These are phyloP conservation scores for Scaptomyza graminum DNA, from an alignment of 1,140 invertebrate species.

Conservation along the genomic window DNA sequence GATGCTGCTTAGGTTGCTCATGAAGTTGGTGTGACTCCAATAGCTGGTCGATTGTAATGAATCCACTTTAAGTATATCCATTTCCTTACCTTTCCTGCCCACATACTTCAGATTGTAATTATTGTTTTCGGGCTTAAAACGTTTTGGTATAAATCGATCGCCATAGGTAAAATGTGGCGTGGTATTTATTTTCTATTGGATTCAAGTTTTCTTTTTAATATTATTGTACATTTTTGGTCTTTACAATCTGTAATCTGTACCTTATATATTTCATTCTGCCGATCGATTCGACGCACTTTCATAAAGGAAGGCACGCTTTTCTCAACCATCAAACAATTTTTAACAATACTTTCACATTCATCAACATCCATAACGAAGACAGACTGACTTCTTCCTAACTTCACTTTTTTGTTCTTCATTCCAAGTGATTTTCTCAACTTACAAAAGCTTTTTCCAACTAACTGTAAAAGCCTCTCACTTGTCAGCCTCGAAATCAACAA, in stretches of 20 bases:
- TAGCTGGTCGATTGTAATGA: conserved; percentile 43
- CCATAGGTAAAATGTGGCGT: conserved; percentile 8
- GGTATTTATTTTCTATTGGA: background rate
- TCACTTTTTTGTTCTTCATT: background rate
- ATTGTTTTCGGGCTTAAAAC: conserved; percentile 48
- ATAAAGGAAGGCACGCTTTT: conserved; percentile 48
- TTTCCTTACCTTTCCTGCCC: conserved; percentile 36
- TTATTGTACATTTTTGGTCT: background rate
- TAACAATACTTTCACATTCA: conserved; percentile 60
- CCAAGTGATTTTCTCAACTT: background rate
- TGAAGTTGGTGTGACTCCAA: conserved; percentile 64
- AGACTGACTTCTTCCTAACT: background rate
- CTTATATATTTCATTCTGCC: conserved; percentile 56
- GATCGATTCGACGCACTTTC: conserved; percentile 56
- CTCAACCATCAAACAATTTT: conserved; percentile 46
- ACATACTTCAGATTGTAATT: conserved; percentile 65
- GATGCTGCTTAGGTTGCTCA: conserved; percentile 43
- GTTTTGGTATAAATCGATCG: conserved; percentile 76
- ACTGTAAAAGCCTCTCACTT: conserved; percentile 14
- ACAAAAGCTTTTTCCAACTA: conserved; percentile 8
- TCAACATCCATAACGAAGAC: conserved; percentile 60
- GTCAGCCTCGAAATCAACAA: background rate
- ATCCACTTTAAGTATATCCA: conserved; percentile 63
- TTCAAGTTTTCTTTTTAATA: background rate
- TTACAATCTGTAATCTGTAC: conserved; percentile 13